phyloP scores from a whole-genome alignment of 53 echinoderm and acorn worm species.

The Paracentrotus lividus region DNA sequence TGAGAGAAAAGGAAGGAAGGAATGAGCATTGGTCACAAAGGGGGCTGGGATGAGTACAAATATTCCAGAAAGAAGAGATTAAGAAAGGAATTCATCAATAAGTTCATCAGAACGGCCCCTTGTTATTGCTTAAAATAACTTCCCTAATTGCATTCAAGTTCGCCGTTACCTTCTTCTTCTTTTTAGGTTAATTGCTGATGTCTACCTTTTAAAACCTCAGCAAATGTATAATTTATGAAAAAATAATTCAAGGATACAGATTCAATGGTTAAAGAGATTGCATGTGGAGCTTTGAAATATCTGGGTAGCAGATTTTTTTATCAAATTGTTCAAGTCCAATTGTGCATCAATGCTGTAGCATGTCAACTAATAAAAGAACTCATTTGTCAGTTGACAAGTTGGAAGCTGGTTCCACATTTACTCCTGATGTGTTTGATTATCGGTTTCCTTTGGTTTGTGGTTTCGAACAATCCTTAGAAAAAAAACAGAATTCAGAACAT shows the following conservation, averaged over 20 bases:
- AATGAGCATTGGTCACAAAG: slow-evolving; percentile 50
- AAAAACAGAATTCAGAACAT: neutral
- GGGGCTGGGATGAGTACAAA: neutral
- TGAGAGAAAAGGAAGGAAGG: slow-evolving; percentile 52
- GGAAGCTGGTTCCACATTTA: neutral
- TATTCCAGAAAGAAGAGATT: neutral
- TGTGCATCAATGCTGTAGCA: neutral
- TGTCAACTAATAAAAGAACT: neutral
- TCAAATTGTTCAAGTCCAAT: neutral
- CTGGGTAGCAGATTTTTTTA: neutral
- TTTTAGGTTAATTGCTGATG: neutral
- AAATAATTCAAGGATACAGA: neutral
- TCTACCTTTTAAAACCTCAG: neutral
- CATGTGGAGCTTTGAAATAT: neutral
- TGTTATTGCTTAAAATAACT: slow-evolving; percentile 13
- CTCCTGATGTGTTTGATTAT: neutral
- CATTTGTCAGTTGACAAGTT: neutral
- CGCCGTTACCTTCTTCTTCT: neutral
- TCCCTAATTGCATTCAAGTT: neutral
- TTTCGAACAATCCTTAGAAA: neutral
- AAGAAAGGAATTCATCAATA: slow-evolving; percentile 7
- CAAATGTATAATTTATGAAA: neutral
- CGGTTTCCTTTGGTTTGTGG: neutral
- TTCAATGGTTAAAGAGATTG: neutral
- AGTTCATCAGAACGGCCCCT: neutral